Percentiles rank a stretch among this genome's conserved stretches.
Evolutionary conservation across 2,797 vertebrate genomes (phyloP).

Genomic region (Alfaro cultratus): DNA sequence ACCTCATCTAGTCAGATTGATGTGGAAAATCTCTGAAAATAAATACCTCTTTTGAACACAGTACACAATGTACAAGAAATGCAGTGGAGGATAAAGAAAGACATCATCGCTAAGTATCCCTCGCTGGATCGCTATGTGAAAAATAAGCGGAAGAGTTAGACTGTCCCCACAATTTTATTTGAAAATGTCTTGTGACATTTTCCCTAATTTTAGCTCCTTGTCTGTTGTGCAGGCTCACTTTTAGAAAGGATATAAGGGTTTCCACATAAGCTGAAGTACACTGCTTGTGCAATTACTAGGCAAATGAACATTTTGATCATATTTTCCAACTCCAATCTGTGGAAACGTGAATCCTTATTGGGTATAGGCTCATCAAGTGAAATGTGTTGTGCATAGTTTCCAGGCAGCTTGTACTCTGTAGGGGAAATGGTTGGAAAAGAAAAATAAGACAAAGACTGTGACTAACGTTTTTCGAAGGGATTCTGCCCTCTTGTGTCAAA

Average conservation of each 20-base stretch:
- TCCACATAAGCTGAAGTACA: background rate
- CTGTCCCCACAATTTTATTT: background rate
- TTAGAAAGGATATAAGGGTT: background rate
- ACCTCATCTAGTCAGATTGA: constrained; percentile 5
- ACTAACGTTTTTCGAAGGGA: background rate
- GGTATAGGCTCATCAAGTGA: background rate
- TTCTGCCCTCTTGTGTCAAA: too few relatives aligned
- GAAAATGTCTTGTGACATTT: background rate
- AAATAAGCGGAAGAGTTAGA: background rate
- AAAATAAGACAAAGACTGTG: background rate
- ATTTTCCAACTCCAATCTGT: background rate
- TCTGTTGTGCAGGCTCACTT: background rate
- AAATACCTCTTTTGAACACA: background rate
- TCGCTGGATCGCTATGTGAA: background rate
- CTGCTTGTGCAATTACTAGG: background rate
- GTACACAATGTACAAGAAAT: background rate
- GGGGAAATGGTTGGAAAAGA: background rate
- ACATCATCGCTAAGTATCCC: background rate
- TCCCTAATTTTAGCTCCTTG: background rate
- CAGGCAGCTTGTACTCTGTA: background rate
- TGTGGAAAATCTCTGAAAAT: background rate
- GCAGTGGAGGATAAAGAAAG: background rate
- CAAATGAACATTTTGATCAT: background rate
- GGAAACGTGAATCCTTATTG: background rate
- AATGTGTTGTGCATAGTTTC: background rate